Conservation (phyloP, 2,888 invertebrate species). For the Margaritifera margaritifera region DNA sequence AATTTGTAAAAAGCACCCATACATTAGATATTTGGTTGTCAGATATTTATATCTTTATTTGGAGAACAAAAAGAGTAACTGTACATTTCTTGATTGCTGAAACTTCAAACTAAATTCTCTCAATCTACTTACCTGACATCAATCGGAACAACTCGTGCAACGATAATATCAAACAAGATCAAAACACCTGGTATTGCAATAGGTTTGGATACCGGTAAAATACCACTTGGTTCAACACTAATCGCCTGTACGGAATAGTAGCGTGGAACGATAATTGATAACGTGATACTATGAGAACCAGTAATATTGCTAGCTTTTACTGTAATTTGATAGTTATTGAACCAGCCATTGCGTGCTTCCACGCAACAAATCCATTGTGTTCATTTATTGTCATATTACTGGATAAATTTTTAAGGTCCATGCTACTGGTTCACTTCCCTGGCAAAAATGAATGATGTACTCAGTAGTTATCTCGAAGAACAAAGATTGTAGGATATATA, state of each 20-base stretch:
- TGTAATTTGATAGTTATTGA: slow-evolving; percentile 9
- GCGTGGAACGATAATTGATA: slow-evolving; percentile 16
- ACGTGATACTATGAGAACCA: slow-evolving; percentile 16
- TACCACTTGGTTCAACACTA: slow-evolving; percentile 10
- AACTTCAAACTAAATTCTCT: too few species aligned
- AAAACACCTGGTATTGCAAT: slow-evolving; percentile 18
- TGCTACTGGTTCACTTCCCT: slow-evolving; percentile 25
- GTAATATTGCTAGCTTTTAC: slow-evolving; percentile 23
- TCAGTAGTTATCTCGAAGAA: too few species aligned
- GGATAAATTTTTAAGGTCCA: slow-evolving; percentile 21
- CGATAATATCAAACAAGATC: slow-evolving; percentile 2
- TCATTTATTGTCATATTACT: slow-evolving; percentile 16
- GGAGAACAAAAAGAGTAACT: too few species aligned
- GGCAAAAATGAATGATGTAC: not conserved
- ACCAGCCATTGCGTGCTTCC: slow-evolving; percentile 19
- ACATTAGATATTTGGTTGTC: too few species aligned
- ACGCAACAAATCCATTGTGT: slow-evolving; percentile 16
- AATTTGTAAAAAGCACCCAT: too few species aligned
- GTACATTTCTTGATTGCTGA: too few species aligned
- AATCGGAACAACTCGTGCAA: slow-evolving; percentile 13
- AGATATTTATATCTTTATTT: too few species aligned
- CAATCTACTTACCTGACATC: slow-evolving; percentile 27
- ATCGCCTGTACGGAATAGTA: slow-evolving; percentile 20
- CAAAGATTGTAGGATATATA: too few species aligned
- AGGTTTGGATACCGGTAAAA: slow-evolving; percentile 13